These are phyloP conservation scores for Acromyrmex charruanus DNA, from an alignment of 1,140 invertebrate genomes.

Conservation along the genomic window DNA sequence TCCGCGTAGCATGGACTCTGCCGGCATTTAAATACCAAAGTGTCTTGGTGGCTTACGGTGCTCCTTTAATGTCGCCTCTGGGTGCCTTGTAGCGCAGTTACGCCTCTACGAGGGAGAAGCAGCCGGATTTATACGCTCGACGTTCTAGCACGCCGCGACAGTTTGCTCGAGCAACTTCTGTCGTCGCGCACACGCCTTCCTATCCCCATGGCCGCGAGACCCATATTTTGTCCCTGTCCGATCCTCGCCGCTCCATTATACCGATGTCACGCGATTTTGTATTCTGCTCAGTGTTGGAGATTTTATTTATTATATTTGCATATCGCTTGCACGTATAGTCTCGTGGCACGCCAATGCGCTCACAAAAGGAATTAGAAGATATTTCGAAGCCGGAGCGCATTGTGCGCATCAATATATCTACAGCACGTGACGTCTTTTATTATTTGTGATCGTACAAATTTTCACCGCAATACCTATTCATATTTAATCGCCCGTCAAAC, in stretches of 20 bases:
- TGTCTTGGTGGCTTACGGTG: constrained; percentile 74
- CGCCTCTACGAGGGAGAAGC: constrained; percentile 20
- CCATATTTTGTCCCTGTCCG: constrained; percentile 75
- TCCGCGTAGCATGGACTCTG: constrained; percentile 11
- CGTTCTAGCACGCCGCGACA: constrained; percentile 37
- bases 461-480: not conserved
- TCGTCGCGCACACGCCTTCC: constrained; percentile 54
- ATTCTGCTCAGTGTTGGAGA: constrained; percentile 28
- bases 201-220: constrained; percentile 76
- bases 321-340: constrained; percentile 12
- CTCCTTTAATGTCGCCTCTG: constrained; percentile 77
- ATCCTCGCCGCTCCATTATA: constrained; percentile 51
- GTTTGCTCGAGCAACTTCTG: constrained; percentile 57
- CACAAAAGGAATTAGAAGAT: not conserved
- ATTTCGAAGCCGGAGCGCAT: not conserved
- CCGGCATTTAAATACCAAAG: constrained; percentile 83
- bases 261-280: constrained; percentile 54
- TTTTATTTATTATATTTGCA: constrained; percentile 64
- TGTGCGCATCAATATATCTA: not conserved
- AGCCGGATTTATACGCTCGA: constrained; percentile 66
- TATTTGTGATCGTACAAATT: not conserved
- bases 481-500: constrained; percentile 12
- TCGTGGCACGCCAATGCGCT: constrained; percentile 11
- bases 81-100: constrained; percentile 61
- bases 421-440: not conserved